These are phyloP conservation scores for Drosophila tsacasi DNA, from an alignment of 1,140 invertebrate species.

Conservation along the genomic window DNA sequence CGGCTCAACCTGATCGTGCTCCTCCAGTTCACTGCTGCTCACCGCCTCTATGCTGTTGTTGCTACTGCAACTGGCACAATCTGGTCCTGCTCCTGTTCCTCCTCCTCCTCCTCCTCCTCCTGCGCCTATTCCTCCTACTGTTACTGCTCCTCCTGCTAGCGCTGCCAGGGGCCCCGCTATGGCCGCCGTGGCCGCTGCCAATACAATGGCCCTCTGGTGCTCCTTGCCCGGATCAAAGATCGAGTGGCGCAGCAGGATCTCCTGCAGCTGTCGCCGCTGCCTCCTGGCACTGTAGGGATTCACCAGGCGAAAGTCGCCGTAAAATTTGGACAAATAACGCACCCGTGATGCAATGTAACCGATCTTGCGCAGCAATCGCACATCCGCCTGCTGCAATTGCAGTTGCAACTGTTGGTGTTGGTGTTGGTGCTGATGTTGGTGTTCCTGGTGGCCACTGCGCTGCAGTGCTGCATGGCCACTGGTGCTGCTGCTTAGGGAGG, in stretches of 20 bases:
- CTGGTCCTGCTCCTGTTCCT: not conserved
- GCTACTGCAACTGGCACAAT: conserved; percentile 33
- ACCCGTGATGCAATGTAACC: conserved; percentile 82
- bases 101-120: not conserved
- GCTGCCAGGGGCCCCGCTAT: conserved; percentile 48
- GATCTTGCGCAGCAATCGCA: conserved; percentile 75
- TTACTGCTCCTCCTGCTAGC: conserved; percentile 4
- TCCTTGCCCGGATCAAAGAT: conserved; percentile 77
- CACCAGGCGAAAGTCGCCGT: conserved; percentile 72
- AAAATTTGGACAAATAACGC: conserved; percentile 74
- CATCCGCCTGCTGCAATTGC: conserved; percentile 64
- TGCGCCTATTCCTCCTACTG: not conserved
- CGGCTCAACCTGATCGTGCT: conserved; percentile 26
- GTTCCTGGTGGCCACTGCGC: conserved; percentile 28
- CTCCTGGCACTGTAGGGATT: conserved; percentile 80
- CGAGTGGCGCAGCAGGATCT: conserved; percentile 76
- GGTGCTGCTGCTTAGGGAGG: conserved; percentile 33
- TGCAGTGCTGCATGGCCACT: conserved; percentile 55
- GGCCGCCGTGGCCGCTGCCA: conserved; percentile 67
- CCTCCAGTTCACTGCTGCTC: conserved; percentile 48
- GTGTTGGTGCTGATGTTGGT: conserved; percentile 29
- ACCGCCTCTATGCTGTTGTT: conserved; percentile 33
- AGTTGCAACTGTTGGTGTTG: conserved; percentile 43
- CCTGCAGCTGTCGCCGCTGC: conserved; percentile 75
- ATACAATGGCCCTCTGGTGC: conserved; percentile 56